These are phyloP conservation scores for Leptocoma aspasia DNA, from an alignment of 2,113 vertebrate genomes.

Conservation along the genomic window DNA sequence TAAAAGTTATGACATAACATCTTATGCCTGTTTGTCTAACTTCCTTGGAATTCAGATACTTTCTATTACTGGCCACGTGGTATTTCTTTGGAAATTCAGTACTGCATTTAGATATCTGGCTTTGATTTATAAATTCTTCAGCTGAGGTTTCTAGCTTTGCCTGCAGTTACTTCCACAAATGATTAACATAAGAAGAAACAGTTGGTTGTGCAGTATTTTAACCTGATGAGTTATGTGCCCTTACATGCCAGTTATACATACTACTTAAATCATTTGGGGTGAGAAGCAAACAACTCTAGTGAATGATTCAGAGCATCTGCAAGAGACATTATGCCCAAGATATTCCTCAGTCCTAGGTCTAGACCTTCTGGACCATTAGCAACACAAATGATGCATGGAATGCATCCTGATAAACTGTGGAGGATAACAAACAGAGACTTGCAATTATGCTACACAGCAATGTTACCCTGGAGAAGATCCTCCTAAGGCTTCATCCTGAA, in stretches of 20 bases:
- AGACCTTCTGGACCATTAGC: not conserved
- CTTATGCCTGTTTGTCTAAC: not conserved
- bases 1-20: not conserved
- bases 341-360: not conserved
- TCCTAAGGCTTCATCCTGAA: not conserved
- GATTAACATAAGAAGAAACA: not conserved
- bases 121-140: not conserved
- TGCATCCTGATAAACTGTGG: not conserved
- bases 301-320: not conserved
- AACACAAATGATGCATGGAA: not conserved
- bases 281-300: not conserved
- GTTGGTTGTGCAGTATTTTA: not conserved
- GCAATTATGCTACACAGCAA: not conserved
- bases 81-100: not conserved
- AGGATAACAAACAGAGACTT: not conserved
- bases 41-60: not conserved
- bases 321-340: not conserved
- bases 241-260: not conserved
- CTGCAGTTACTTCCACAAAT: not conserved
- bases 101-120: not conserved
- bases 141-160: not conserved
- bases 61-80: not conserved
- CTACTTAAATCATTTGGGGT: not conserved
- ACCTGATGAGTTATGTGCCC: not conserved
- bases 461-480: not conserved